Evolutionary conservation across 2,113 vertebrate species (phyloP), one percentile per base, ranked within the genome.

Genomic region (Calyptommatus sinebrachiatus): DNA sequence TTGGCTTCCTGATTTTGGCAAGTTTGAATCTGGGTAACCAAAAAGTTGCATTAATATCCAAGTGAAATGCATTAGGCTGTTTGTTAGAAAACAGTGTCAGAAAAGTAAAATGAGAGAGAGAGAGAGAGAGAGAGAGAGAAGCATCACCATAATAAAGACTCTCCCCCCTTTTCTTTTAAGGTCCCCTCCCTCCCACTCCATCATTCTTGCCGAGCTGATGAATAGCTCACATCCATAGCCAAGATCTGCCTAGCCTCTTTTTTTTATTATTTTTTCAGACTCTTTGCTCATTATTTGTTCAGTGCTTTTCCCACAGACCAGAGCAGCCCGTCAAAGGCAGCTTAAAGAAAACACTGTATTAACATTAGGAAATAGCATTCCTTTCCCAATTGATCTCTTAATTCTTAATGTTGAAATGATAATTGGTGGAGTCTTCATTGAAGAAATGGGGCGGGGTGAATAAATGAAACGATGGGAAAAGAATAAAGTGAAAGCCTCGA

Each of bases 381-480:
- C 89, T 95, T 96, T 95, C 96, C 95, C 95, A 95, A 95, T 96
- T 97, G 97, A 98, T 98, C 96, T 96, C 94, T 95, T 98, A 97
- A 97, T 97, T 97, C 96, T 95, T 96, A 95, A 96, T 95, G 97
- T 96, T 99, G 97, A 98, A 98, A 99, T 96, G 96, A 97, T 98
- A 98, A 99, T 99, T 98, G 97, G 96, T 94, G 92, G 94, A 89
- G 92, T 94, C 92, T 90, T 94, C 87, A 86, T 84, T 90, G 93
- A 87, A 91, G 92, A 79, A 61, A 41, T 41, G 41, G 53, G 50
- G 28, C 21, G 22, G 46, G 28, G 45, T 2, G 63, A 77, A 31
- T 65, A 74, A 79, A 67, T 70, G 93, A 88, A 91, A 87, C 84
- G 86, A 86, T 84, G 89, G 89, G 53, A 14, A 18, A 1, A 5